Evolutionary conservation across 2,113 vertebrate genomes (phyloP), one percentile per base, ranked within the genome.

Genomic region (Artemisiospiza belli): DNA sequence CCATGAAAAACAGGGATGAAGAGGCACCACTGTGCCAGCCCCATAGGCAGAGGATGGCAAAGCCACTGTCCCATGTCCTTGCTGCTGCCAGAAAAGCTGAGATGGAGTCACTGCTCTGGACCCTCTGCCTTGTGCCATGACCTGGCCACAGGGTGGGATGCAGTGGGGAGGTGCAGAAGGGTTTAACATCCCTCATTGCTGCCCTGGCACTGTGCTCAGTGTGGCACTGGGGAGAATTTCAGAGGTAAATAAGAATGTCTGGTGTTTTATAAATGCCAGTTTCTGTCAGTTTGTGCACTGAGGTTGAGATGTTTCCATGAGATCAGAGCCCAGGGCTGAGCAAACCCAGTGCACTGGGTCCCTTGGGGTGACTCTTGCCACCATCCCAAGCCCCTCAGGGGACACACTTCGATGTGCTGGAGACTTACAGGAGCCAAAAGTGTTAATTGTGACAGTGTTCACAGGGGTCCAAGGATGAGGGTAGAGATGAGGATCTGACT

Each of bases 91-190:
- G 46, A 31, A 77, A 58, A 31, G 43, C 54, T 25, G 72, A 46
- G 47, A 12, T 7, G 11, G 57, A 24, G 24, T 28, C 57, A 28
- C 23, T 3, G 27, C 33, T n/a, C 31, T 19, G 59, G 37, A 58
- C 25, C 0, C 0, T 54, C 11, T 58, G 44, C 49, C 35, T 16
- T 16, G 31, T 69, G 54, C 66, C 21, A 0, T 1, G 8, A 6
- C 14, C 28, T 1, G 1, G 44, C 13, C 39, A 1, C 12, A 2
- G 0, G 4, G 25, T 18, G 72, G 55, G 61, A 44, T 0, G 1
- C 16, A 37, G 31, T 11, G 20, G 64, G 37, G 30, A 58, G 41
- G 14, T 10, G 9, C 0, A 15, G 25, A 33, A 17, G 30, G 21
- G 35, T 15, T 37, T 18, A 61, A 17, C 0, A 3, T 3, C 14